Evolutionary conservation across 2,113 vertebrate genomes (phyloP).

Genomic region (Morone saxatilis): DNA sequence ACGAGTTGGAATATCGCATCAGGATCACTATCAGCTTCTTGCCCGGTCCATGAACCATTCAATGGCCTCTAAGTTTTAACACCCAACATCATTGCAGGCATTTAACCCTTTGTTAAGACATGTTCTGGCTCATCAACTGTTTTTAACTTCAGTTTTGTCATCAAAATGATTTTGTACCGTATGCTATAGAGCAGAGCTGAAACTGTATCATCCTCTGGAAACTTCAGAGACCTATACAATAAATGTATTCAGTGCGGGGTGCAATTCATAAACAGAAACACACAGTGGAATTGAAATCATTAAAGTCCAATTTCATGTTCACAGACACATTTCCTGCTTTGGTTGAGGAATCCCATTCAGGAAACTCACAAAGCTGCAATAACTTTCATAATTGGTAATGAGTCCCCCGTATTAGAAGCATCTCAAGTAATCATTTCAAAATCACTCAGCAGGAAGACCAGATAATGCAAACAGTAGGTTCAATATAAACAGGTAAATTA

Average conservation of each 20-base stretch:
- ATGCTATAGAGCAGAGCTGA: conserved; percentile 6
- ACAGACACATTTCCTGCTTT: conserved; percentile 60
- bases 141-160: conserved; percentile 24
- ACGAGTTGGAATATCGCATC: conserved; percentile 49
- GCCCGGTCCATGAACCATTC: conserved; percentile 40
- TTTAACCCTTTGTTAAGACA: conserved; percentile 31
- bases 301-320: conserved; percentile 74
- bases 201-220: conserved; percentile 17
- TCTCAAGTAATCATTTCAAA: conserved; percentile 69
- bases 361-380: conserved; percentile 59
- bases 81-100: not conserved
- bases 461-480: conserved; percentile 69
- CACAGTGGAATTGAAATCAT: conserved; percentile 58
- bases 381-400: conserved; percentile 67
- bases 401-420: conserved; percentile 44
- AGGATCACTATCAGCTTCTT: conserved; percentile 35
- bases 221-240: conserved; percentile 27
- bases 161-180: conserved; percentile 12
- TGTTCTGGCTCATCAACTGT: not conserved
- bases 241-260: conserved; percentile 45
- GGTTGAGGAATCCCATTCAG: conserved; percentile 66
- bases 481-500: conserved; percentile 63
- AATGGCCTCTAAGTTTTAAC: conserved; percentile 28
- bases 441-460: conserved; percentile 64
- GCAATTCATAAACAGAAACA: conserved; percentile 55